Evolutionary conservation across 2,888 invertebrate species (phyloP).

Genomic region (Drepana falcataria): DNA sequence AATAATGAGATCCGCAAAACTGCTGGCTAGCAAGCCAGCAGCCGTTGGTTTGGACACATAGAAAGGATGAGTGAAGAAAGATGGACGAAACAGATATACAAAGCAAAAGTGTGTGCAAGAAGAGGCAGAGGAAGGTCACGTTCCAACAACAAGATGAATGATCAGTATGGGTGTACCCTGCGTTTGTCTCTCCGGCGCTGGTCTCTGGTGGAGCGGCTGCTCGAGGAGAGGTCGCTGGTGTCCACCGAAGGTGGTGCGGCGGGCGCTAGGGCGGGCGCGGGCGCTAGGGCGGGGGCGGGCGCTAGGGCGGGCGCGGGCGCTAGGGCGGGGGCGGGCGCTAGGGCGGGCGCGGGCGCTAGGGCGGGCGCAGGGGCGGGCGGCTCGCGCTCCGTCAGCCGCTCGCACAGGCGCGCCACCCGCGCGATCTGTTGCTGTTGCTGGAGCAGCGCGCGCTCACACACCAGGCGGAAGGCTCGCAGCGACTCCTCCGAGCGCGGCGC

Average conservation of each 20-base stretch:
- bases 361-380: neutral
- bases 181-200: slow-evolving; percentile 30
- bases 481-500: slow-evolving; percentile 30
- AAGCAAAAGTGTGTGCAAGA: no score
- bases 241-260: slow-evolving; percentile 8
- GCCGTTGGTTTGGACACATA: no score
- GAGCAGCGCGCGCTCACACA: slow-evolving; percentile 48
- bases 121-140: no score
- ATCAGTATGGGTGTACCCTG: slow-evolving; percentile 18
- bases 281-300: neutral
- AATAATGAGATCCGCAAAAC: no score
- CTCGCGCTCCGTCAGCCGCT: slow-evolving; percentile 36
- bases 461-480: slow-evolving; percentile 43
- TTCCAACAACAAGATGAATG: no score
- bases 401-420: slow-evolving; percentile 54
- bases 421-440: slow-evolving; percentile 56
- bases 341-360: neutral
- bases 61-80: no score
- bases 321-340: slow-evolving; percentile 9
- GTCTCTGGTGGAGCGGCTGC: slow-evolving; percentile 32
- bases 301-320: slow-evolving; percentile 1
- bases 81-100: no score
- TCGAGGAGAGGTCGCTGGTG: slow-evolving; percentile 41
- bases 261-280: slow-evolving; percentile 5
- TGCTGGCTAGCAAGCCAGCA: no score